Percentiles rank a stretch among this genome's conserved stretches.
These are phyloP conservation scores for Sardinella longiceps DNA, from an alignment of 2,797 vertebrate species.

Conservation along the genomic window DNA sequence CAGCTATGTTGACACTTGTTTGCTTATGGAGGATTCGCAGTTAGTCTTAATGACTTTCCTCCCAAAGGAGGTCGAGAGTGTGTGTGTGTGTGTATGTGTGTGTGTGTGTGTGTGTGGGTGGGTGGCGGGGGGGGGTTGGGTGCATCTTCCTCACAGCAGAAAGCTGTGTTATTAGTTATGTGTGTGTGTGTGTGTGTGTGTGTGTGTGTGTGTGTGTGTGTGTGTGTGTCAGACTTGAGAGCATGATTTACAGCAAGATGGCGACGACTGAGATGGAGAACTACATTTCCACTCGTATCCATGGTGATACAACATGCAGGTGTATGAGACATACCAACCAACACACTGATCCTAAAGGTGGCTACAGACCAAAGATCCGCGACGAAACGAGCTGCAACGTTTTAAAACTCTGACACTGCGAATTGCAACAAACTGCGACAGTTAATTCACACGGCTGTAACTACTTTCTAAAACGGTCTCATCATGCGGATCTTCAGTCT, in stretches of 20 bases:
- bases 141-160: neutral
- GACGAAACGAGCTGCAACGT: no score
- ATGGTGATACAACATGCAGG: neutral
- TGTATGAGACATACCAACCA: neutral
- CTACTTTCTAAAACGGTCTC: no score
- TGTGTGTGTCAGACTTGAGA: neutral
- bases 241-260: neutral
- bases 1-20: neutral
- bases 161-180: neutral
- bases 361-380: no score
- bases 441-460: no score
- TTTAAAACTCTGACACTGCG: no score
- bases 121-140: neutral
- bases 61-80: neutral
- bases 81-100: conserved; percentile 1
- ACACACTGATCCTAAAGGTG: neutral
- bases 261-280: neutral
- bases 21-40: neutral
- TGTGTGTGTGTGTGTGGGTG: neutral
- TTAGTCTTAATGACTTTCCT: neutral
- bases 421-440: no score
- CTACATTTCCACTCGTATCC: neutral
- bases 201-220: neutral
- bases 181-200: no score
- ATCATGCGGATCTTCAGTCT: no score